phyloP scores from a whole-genome alignment of 2,113 vertebrate species.

The Halcyon senegalensis region DNA sequence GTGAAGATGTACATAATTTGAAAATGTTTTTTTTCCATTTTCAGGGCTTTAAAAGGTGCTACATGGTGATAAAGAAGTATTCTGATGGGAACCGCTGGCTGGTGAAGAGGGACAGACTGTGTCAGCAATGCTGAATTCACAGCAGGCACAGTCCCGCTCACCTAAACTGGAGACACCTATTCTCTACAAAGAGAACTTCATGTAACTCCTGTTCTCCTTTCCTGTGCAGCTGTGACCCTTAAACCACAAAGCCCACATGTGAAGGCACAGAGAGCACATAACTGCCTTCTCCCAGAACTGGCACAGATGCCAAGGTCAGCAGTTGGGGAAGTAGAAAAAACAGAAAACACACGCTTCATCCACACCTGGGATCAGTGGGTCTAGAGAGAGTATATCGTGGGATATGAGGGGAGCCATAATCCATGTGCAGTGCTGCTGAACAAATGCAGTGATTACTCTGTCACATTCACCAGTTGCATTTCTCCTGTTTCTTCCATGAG shows the following conservation, averaged over 20 bases:
- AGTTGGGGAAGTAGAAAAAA: neutral
- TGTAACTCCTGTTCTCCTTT: neutral
- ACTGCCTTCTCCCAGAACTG: neutral
- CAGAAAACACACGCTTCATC: neutral
- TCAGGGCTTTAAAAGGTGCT: neutral
- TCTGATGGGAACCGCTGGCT: neutral
- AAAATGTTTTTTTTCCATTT: neutral
- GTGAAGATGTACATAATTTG: neutral
- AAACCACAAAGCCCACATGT: neutral
- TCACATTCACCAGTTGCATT: neutral
- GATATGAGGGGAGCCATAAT: neutral
- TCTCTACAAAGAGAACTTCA: neutral
- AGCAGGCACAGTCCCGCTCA: neutral
- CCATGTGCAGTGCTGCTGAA: neutral
- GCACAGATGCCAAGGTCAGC: neutral
- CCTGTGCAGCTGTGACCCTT: neutral
- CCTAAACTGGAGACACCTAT: neutral
- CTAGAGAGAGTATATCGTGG: neutral
- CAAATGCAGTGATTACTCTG: neutral
- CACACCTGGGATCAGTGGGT: neutral
- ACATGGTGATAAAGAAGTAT: neutral
- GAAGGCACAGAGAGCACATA: neutral
- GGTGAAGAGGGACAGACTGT: neutral
- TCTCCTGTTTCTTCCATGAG: neutral
- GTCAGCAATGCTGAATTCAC: neutral